Evolutionary conservation across 2,888 invertebrate genomes (phyloP).

Genomic region (Pilophorus perplexus): DNA sequence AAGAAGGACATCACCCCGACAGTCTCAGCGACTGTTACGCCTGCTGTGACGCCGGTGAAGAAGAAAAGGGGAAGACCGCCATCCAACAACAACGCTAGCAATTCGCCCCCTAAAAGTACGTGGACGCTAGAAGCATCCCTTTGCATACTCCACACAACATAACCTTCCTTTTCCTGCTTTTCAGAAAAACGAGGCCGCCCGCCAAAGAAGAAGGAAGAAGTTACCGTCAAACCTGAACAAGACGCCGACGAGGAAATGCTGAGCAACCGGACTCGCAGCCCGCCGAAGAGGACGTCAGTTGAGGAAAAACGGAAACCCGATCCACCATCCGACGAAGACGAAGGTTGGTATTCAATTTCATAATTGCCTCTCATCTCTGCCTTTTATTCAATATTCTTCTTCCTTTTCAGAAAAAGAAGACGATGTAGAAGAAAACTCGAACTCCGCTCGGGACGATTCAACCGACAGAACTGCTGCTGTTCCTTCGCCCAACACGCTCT

Average conservation of each 20-base stretch:
- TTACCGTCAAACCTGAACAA: no score
- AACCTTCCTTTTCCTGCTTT: neutral
- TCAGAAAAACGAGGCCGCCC: conserved; percentile 45
- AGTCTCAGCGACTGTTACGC: conserved; percentile 1
- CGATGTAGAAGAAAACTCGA: conserved; percentile 34
- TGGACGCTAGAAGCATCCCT: no score
- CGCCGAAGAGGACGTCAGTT: conserved; percentile 17
- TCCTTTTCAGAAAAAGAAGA: no score
- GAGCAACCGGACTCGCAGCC: neutral
- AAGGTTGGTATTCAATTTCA: no score
- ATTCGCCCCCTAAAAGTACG: conserved; percentile 28
- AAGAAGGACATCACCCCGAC: conserved; percentile 1
- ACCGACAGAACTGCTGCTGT: conserved; percentile 21
- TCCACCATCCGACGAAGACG: neutral
- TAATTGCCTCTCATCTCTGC: no score
- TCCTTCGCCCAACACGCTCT: conserved; percentile 27
- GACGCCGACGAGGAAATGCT: neutral
- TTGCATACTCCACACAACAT: neutral
- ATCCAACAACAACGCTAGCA: conserved; percentile 4
- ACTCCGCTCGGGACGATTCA: conserved; percentile 24
- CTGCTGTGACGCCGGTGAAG: neutral
- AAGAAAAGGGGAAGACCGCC: conserved; percentile 34
- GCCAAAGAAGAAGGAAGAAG: conserved; percentile 43
- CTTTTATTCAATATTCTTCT: no score
- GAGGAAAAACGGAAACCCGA: conserved; percentile 38